Percentiles rank a stretch among this genome's conserved stretches.
phyloP scores from a whole-genome alignment of 1,140 invertebrate genomes.

The Zelostemma sp. region DNA sequence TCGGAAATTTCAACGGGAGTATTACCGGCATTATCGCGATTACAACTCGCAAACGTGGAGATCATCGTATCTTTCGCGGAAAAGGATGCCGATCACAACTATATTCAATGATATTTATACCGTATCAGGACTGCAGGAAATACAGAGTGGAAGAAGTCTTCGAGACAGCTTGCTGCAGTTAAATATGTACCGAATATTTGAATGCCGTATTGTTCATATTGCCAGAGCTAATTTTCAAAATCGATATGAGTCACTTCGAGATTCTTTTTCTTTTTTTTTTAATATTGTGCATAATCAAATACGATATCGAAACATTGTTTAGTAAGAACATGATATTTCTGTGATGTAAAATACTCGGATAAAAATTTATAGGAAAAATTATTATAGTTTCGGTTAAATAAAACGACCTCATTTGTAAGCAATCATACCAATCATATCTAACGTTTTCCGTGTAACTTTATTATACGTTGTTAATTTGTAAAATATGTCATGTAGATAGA shows the following conservation, averaged over 20 bases:
- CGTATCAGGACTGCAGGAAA: slow-evolving; percentile 27
- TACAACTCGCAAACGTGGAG: slow-evolving; percentile 45
- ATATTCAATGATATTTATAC: slow-evolving; percentile 46
- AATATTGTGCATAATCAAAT: not conserved
- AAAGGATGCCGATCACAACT: slow-evolving; percentile 47
- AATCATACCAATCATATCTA: too few relatives aligned
- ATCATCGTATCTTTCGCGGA: slow-evolving; percentile 53
- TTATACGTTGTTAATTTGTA: too few relatives aligned
- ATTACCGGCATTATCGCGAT: slow-evolving; percentile 33
- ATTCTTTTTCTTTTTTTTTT: not conserved
- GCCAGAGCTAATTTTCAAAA: slow-evolving; percentile 26
- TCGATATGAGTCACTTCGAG: slow-evolving; percentile 29
- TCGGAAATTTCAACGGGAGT: slow-evolving; percentile 24
- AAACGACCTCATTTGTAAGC: too few relatives aligned
- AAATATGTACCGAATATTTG: slow-evolving; percentile 35
- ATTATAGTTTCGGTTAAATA: too few relatives aligned
- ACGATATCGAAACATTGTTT: too few relatives aligned
- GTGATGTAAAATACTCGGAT: too few relatives aligned
- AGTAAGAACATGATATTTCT: too few relatives aligned
- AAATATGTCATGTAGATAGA: too few relatives aligned
- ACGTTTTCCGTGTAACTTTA: too few relatives aligned
- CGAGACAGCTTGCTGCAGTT: slow-evolving; percentile 29
- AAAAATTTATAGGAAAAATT: too few relatives aligned
- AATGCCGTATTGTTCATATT: slow-evolving; percentile 45
- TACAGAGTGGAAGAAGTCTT: slow-evolving; percentile 37